These are phyloP conservation scores for Seira musarum DNA, from an alignment of 2,888 invertebrate genomes.

Conservation along the genomic window DNA sequence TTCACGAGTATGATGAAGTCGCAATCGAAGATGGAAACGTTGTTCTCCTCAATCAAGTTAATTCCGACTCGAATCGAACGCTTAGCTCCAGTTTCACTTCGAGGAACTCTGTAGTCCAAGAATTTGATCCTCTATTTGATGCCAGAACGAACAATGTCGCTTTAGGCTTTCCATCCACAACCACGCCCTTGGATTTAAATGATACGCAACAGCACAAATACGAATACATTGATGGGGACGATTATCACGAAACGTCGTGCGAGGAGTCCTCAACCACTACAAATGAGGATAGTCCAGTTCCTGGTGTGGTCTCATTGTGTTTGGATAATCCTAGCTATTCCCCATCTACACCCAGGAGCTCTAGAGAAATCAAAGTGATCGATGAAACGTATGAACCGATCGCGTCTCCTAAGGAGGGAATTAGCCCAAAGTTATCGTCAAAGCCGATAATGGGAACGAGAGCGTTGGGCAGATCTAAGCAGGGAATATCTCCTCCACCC, in stretches of 20 bases:
- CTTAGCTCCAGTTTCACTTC: conserved; percentile 60
- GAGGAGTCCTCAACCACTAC: conserved; percentile 33
- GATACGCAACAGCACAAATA: conserved; percentile 53
- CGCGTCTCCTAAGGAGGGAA: conserved; percentile 34
- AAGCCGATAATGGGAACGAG: conserved; percentile 53
- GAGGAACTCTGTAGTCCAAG: conserved; percentile 65
- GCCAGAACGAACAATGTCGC: conserved; percentile 20
- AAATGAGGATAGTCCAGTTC: conserved; percentile 27
- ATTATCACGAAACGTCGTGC: not conserved
- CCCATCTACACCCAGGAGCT: conserved; percentile 31
- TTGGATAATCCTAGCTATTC: conserved; percentile 50
- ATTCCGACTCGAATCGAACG: conserved; percentile 50
- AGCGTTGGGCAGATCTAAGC: conserved; percentile 23
- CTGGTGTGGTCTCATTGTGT: conserved; percentile 13
- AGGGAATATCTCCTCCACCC: not conserved
- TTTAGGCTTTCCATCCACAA: conserved; percentile 20
- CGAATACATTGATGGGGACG: conserved; percentile 58
- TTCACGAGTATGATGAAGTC: conserved; percentile 68
- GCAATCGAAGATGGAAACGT: conserved; percentile 67
- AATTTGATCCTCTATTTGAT: conserved; percentile 67
- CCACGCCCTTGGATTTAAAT: conserved; percentile 51
- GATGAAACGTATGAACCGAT: conserved; percentile 42
- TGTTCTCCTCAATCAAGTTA: conserved; percentile 45
- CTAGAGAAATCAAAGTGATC: conserved; percentile 21
- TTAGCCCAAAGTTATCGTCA: conserved; percentile 49